A percentile compares a stretch with the other conserved stretches of the same genome.
Evolutionary conservation across 2,797 vertebrate species (phyloP).

Genomic region (Pseudomugil tenellus): DNA sequence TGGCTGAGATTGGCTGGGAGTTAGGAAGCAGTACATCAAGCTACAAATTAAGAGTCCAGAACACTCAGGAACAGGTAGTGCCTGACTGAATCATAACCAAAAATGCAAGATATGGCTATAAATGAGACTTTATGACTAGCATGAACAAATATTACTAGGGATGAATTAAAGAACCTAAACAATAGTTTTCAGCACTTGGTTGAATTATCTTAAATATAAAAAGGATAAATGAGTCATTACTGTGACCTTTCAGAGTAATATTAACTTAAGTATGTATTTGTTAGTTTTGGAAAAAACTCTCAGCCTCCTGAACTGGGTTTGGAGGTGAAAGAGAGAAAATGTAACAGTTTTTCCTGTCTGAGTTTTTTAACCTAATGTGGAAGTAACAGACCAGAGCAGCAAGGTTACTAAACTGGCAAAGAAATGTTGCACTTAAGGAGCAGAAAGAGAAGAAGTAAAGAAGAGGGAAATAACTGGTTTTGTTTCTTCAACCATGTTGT

Average conservation of each 20-base stretch:
- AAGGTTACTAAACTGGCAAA: too few relatives aligned
- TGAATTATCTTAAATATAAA: neutral
- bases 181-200: neutral
- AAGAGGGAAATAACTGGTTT: too few relatives aligned
- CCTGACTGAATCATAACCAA: constrained; percentile 31
- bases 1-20: constrained; percentile 78
- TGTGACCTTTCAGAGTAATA: constrained; percentile 10
- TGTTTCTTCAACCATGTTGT: too few relatives aligned
- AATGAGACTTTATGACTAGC: neutral
- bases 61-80: constrained; percentile 55
- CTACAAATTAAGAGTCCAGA: constrained; percentile 75
- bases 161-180: neutral
- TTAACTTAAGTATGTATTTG: neutral
- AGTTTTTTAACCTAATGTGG: too few relatives aligned
- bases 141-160: neutral
- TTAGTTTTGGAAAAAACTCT: neutral
- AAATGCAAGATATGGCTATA: constrained; percentile 15
- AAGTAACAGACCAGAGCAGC: too few relatives aligned
- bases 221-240: neutral
- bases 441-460: too few relatives aligned
- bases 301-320: neutral
- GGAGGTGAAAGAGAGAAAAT: too few relatives aligned
- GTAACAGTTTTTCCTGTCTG: too few relatives aligned
- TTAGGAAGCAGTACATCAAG: constrained; percentile 76
- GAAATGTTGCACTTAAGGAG: too few relatives aligned